Evolutionary conservation across 2,113 vertebrate species (phyloP), one percentile per base, ranked within the genome.

Genomic region (Sardina pilchardus): DNA sequence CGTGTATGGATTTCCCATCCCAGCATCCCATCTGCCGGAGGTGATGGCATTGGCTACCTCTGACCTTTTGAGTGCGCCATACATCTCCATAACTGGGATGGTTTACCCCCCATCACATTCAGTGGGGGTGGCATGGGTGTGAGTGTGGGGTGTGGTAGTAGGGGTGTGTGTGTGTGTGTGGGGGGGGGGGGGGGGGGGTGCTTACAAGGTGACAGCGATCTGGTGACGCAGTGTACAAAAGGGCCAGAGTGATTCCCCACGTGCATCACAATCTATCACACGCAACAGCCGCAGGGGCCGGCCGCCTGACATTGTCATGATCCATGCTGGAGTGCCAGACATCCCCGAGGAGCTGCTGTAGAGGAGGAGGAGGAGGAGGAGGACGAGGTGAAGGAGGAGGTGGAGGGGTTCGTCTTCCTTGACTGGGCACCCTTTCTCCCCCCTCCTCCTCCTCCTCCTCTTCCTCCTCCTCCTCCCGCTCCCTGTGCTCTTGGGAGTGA

Each of bases 1-100:
- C 26, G 83, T 43, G 50, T 89, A 94, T 93, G 90, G 94, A 94
- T 94, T 94, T 92, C 84, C 90, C 85, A 90, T 90, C 90, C 91
- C 90, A 90, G 86, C 71, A 17, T 85, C 88, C 89, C 34, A 42
- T 53, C 42, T 83, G 6, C 21, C 30, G 26, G n/a, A 26, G 43
- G 14, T 81, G 67, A 45, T 78, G 84, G 83, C 44, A 81, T n/a
- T 24, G 43, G 56, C 42, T 45, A 10, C 82, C 81, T 89, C 48
- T 84, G 81, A 86, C 86, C 83, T 84, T 14, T 87, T 84, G 36
- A 85, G 36, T 63, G 17, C 78, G 44, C 82, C 53, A 83, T 82
- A 80, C 75, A 39, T 83, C 53, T 86, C 36, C 85, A 43, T 88
- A 16, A 7, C 39, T 81, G 30, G 67, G 82, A 42, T 75, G 83